Evolutionary conservation across 2,113 vertebrate species (phyloP), one percentile per base, ranked within the genome.

Genomic region (Progne subis): DNA sequence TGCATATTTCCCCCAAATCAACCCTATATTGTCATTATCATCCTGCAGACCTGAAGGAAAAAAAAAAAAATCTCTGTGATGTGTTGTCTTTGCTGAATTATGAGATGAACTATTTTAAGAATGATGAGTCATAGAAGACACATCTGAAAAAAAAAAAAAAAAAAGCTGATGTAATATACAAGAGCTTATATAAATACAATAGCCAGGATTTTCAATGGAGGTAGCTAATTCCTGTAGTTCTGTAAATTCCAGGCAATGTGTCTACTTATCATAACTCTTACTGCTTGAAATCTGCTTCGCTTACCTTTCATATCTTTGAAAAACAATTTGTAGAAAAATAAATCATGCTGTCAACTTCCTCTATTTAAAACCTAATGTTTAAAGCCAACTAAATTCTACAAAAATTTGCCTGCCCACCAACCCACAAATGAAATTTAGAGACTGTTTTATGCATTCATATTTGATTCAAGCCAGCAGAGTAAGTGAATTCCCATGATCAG

Each of bases 121-220:
- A 86, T 16, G 31, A 94, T 80, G 72, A 91, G 72, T 91, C 92
- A 96, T 9, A 85, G 57, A 82, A 91, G 53, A 92, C 46, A 84
- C 24, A 65, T 1, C 29, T 20, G 3, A 18, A 11, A 37, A 65
- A 90, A 32, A 44, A 65, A 90, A 29, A 44, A 69, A 71, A 65
- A 60, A 85, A 29, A 49, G 16, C 34, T 88, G 64, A 83, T 80
- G 81, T 8, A 79, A 67, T 85, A 31, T 65, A 72, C 37, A 93
- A 79, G 31, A 88, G 29, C 39, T 88, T 76, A 69, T 46, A 88
- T 53, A 92, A 96, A 77, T 85, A 90, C 18, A 75, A 79, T 39
- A 25, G 24, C 18, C 69, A 77, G 52, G 53, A 90, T 77, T 77
- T 90, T 77, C 69, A 83, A 32, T 31, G 52, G 50, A 82, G 49